phyloP scores from a whole-genome alignment of 1,140 invertebrate species.

The Oryctes rhinoceros region DNA sequence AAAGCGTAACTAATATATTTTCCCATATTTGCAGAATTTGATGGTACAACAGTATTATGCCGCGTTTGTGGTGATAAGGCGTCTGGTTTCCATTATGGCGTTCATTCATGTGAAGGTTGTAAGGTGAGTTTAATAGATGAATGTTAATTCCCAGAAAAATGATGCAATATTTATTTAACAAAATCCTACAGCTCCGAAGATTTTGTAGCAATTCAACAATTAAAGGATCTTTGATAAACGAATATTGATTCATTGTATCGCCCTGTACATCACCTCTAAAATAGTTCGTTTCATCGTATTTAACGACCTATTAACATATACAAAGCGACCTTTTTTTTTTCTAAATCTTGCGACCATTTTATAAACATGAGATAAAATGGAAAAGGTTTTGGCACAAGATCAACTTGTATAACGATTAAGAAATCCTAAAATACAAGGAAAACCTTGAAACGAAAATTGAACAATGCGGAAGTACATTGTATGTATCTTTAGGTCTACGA shows the following conservation, averaged over 20 bases:
- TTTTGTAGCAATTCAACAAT: no score
- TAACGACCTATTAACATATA: no score
- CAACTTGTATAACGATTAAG: not conserved
- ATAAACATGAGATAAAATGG: no score
- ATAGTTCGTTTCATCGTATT: no score
- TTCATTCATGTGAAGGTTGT: conserved; percentile 99
- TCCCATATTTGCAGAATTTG: conserved; percentile 89
- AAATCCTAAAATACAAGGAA: not conserved
- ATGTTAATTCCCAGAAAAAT: no score
- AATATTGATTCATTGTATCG: no score
- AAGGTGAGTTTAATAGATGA: conserved; percentile 80
- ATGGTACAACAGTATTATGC: conserved; percentile 96
- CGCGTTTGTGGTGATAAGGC: conserved; percentile 98
- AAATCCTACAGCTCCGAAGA: no score
- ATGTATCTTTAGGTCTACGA: not conserved
- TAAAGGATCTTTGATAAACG: no score
- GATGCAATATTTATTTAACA: no score
- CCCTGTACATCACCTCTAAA: no score
- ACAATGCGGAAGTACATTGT: not conserved
- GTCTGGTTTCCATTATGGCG: conserved; percentile 99
- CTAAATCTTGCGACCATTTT: not conserved
- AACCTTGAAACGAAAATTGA: not conserved
- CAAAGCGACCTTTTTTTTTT: not conserved
- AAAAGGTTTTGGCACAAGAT: conserved; percentile 20
- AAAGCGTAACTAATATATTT: not conserved